Base-by-base conservation (phyloP, 2,113 vertebrate species). In the Apteryx owenii region DNA sequence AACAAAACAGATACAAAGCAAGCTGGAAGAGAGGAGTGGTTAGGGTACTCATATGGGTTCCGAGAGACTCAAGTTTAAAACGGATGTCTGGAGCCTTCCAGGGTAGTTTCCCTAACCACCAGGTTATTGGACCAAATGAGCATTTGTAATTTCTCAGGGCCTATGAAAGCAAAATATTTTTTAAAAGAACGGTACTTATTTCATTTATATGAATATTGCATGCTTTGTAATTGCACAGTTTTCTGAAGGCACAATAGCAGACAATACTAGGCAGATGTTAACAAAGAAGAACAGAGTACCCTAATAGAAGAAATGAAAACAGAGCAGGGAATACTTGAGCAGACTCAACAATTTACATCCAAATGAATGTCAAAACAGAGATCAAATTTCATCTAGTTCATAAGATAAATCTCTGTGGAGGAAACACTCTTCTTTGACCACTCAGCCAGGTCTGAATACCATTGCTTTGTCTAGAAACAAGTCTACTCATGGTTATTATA, bases 351-450 rank as follows among this genome's bases (percentile, higher is more conserved):
- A 82, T 60, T 94, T 72, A 71, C 42, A 60, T 75, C 70, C 56
- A 85, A 82, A 89, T 9, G 69, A 51, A 26, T 79, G 58, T 89
- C 92, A 85, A 64, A 75, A 54, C 12, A 31, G 61, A 60, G 36
- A 91, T 93, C 51, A 40, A 60, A 81, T 95, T 96, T 97, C 84
- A 91, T 26, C 73, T 68, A 13, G 56, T 75, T 81, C 73, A 7
- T 60, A 87, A 54, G 65, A 89, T 56, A 56, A 79, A 85, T 46
- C 81, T 81, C 78, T 54, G 31, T 33, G 62, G 42, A 95, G 51
- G 51, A 89, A 94, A 79, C 51, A 87, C 44, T 92, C 75, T 84
- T 87, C 69, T 94, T 91, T 75, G 78, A 93, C 84, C 46, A 68
- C 40, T 68, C 61, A 66, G 65, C 81, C n/a, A 58, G 18, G 33